A percentile compares a stretch with the other conserved stretches of the same genome.
These are phyloP conservation scores for Stenolophus ochropezus DNA, from an alignment of 2,888 invertebrate genomes.

Conservation along the genomic window DNA sequence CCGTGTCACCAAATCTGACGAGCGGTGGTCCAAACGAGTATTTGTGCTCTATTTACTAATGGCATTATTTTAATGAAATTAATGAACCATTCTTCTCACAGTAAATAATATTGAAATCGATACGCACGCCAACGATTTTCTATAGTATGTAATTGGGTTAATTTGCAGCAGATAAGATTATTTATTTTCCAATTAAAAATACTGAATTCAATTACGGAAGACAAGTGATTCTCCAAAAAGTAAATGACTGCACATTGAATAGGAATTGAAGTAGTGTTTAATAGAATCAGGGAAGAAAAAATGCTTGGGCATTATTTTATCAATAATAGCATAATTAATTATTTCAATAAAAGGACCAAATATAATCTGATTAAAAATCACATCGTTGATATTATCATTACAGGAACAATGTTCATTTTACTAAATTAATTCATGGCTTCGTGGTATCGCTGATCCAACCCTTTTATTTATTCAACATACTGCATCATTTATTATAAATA, in stretches of 20 bases:
- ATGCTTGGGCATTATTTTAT: not conserved
- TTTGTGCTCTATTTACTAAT: not conserved
- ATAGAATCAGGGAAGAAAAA: not conserved
- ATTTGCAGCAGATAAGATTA: not conserved
- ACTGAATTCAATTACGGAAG: not conserved
- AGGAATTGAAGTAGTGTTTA: not conserved
- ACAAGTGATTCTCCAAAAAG: not conserved
- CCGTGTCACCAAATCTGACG: not conserved
- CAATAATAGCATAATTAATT: constrained; percentile 36
- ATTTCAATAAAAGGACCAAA: constrained; percentile 18
- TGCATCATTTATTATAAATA: not conserved
- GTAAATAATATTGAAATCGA: not conserved
- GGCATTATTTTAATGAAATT: not conserved
- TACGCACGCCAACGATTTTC: not conserved
- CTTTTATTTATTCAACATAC: constrained; percentile 23
- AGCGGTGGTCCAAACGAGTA: too few species aligned
- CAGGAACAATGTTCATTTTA: constrained; percentile 25
- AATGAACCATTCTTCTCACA: not conserved
- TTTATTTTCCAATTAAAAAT: not conserved
- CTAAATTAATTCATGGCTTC: constrained; percentile 26
- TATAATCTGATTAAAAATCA: constrained; percentile 26
- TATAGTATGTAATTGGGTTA: not conserved
- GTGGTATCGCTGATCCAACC: not conserved
- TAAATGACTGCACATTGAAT: not conserved
- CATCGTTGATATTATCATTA: constrained; percentile 29